Conservation (phyloP, 2,888 invertebrate species). For the Sarcophaga variegata region DNA sequence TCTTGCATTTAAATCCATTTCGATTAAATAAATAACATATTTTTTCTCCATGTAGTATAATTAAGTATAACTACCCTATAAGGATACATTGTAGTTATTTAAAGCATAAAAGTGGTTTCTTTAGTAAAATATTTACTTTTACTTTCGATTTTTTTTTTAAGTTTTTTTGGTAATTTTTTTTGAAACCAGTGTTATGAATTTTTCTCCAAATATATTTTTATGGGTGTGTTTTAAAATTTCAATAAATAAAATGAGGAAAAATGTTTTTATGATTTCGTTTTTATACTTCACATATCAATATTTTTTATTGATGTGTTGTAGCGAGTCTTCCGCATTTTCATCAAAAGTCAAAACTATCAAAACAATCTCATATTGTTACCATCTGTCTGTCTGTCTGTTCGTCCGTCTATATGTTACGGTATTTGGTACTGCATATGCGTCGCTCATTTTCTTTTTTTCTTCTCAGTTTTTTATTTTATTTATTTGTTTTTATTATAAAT, state of each 20-base stretch:
- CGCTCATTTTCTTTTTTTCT: background rate
- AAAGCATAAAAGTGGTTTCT: no score
- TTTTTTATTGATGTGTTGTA: constrained; percentile 4
- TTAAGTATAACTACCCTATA: no score
- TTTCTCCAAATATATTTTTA: background rate
- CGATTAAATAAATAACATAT: no score
- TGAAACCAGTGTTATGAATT: no score
- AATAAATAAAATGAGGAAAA: background rate
- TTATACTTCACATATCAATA: constrained; percentile 19
- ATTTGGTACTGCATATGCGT: background rate
- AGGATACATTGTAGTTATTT: no score
- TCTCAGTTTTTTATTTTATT: background rate
- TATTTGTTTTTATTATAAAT: constrained; percentile 61
- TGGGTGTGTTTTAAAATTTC: background rate
- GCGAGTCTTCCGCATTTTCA: constrained; percentile 62
- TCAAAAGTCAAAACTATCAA: constrained; percentile 57
- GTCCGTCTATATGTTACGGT: no score
- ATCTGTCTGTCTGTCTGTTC: background rate
- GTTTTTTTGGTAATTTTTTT: no score
- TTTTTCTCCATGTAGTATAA: no score
- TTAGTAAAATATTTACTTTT: no score
- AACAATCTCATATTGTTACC: constrained; percentile 40
- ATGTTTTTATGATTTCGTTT: background rate
- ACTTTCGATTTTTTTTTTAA: no score
- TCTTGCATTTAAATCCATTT: no score